A percentile compares a stretch with the other conserved stretches of the same genome.
Evolutionary conservation across 2,888 invertebrate species (phyloP).

Genomic region (Noctuana brunneofusca): DNA sequence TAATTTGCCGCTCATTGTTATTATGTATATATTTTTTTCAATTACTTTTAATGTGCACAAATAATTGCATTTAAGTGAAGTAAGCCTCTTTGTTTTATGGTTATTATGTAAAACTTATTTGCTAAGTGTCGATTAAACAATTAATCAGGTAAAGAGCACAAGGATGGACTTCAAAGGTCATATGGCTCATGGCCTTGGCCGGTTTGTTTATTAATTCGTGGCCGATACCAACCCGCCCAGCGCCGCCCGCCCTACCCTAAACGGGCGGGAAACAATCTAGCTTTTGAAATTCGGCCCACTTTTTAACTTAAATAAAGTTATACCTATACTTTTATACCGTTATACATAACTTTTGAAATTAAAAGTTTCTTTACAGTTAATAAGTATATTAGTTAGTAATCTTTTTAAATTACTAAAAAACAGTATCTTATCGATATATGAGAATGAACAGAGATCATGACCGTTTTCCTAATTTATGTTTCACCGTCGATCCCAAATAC

Average conservation of each 20-base stretch:
- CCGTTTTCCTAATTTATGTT: constrained; percentile 71
- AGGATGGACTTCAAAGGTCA: constrained; percentile 66
- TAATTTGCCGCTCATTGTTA: constrained; percentile 5
- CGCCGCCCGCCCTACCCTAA: constrained; percentile 66
- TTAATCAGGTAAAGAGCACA: constrained; percentile 49
- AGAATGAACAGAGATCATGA: constrained; percentile 51
- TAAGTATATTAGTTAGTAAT: not conserved
- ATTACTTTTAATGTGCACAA: not conserved
- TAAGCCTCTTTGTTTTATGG: not conserved
- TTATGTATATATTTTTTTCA: not conserved
- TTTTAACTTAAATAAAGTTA: constrained; percentile 65
- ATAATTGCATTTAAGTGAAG: not conserved
- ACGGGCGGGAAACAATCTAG: constrained; percentile 73
- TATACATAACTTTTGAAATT: too few relatives aligned
- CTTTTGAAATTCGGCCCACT: constrained; percentile 70
- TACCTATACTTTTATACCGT: too few relatives aligned
- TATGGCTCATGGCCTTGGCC: constrained; percentile 69
- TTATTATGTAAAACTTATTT: not conserved
- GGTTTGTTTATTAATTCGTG: constrained; percentile 78
- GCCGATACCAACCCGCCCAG: constrained; percentile 63
- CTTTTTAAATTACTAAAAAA: constrained; percentile 3
- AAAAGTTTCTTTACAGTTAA: constrained; percentile 14
- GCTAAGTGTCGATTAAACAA: not conserved
- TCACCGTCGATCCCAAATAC: constrained; percentile 64
- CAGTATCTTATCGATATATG: not conserved